Conservation (phyloP, 2,113 vertebrate genomes). For the Megaceryle torquata region DNA sequence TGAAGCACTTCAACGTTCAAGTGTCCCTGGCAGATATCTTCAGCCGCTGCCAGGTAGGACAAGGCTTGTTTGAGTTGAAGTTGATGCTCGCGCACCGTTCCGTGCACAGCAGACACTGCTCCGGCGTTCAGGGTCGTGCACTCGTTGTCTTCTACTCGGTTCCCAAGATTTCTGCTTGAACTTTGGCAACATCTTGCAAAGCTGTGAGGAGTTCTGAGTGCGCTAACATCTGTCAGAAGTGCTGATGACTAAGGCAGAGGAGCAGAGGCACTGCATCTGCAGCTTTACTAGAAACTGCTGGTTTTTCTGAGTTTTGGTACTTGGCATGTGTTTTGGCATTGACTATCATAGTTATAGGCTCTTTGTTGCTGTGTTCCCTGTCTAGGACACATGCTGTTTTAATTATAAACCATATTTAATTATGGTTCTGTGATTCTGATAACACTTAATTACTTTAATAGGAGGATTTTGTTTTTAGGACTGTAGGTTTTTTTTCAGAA, state of each 20-base stretch:
- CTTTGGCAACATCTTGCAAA: neutral
- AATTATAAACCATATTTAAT: slow-evolving; percentile 34
- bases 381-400: slow-evolving; percentile 45
- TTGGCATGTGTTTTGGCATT: neutral
- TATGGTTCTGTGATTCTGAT: slow-evolving; percentile 39
- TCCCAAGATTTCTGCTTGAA: neutral
- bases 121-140: neutral
- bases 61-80: neutral
- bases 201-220: neutral
- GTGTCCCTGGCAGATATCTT: slow-evolving; percentile 78
- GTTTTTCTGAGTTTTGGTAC: neutral
- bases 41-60: slow-evolving; percentile 88
- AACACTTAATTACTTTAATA: slow-evolving; percentile 54
- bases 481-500: neutral
- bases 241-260: neutral
- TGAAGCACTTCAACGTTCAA: slow-evolving; percentile 82
- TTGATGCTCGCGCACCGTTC: accelerated
- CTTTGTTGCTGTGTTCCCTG: slow-evolving; percentile 22
- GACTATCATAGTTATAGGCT: neutral
- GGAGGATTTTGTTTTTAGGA: neutral
- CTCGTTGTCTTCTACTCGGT: neutral
- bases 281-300: neutral
- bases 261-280: neutral
- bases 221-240: accelerated
- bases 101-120: neutral